These are phyloP conservation scores for Tenthredo mesomela DNA, from an alignment of 2,888 invertebrate species.

Conservation along the genomic window DNA sequence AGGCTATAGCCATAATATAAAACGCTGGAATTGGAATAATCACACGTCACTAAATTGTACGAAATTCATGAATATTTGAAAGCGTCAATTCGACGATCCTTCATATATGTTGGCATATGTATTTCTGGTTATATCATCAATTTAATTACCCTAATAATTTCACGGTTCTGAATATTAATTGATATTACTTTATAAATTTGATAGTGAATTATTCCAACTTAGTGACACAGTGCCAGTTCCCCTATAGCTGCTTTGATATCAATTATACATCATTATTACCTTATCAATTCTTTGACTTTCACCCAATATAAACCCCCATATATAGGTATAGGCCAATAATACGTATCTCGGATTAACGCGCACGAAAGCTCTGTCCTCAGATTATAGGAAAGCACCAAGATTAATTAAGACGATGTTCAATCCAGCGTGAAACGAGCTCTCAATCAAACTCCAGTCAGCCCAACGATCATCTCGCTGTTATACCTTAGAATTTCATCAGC, in stretches of 20 bases:
- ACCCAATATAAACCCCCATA: neutral
- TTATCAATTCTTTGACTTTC: neutral
- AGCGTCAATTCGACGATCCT: neutral
- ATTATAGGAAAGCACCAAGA: constrained; percentile 18
- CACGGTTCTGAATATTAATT: neutral
- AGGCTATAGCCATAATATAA: neutral
- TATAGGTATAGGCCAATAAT: neutral
- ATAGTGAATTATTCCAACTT: neutral
- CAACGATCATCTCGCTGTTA: neutral
- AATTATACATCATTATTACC: neutral
- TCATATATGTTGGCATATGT: neutral
- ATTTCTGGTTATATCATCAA: neutral
- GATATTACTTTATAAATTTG: neutral
- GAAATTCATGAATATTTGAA: neutral
- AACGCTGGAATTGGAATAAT: constrained; percentile 25
- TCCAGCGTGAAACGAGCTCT: constrained; percentile 57
- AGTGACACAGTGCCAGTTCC: neutral
- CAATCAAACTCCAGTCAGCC: constrained; percentile 40
- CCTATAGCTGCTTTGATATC: neutral
- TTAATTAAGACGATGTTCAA: constrained; percentile 63
- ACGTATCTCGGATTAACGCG: constrained; percentile 8
- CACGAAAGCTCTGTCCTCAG: neutral
- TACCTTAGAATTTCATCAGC: neutral
- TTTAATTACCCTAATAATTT: neutral
- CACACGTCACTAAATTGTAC: neutral